Evolutionary conservation across 2,888 invertebrate genomes (phyloP), one percentile per base, ranked within the genome.

Genomic region (Autographa gamma): DNA sequence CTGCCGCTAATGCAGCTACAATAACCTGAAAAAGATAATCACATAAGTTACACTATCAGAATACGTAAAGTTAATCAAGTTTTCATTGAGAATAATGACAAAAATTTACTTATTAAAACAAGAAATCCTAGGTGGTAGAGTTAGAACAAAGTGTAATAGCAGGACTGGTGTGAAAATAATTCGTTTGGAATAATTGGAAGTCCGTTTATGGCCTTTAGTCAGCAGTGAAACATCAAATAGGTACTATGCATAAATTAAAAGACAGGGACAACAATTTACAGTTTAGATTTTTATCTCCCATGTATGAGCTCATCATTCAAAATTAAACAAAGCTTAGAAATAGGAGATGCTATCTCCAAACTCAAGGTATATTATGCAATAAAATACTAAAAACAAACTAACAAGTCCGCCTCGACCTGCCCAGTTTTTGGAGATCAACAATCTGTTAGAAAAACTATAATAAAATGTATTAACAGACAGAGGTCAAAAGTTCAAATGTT

Each of bases 1-100:
- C 92, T 90, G 92, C 94, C 82, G 91, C 76, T 0, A 94, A 73
- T 79, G 93, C 93, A 91, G 94, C 86, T 83, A 94, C 73, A 65
- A 90, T 77, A 70, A 95, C 83, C 95, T 95, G 91, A 13, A 78
- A 80, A 74, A 66, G 64, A 61, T 56, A 64, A 16, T 38, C 7
- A 48, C 6, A n/a, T 48, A 48, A 4, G 5, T 48, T n/a, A 4
- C 0, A 4, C 1, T n/a, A 7, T 16, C 43, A 4, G 16, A 2
- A 14, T 16, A 6, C 14, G 16, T 43, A 6, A 5, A 41, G 14
- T 41, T 0, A 13, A 1, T 14, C 41, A 34, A 34, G 9, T 4
- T 34, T 0, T 0, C 6, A 4, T 34, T 34, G 2, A 5, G 6
- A 34, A 34, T 34, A 34, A 34, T 0, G 11, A 38, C 11, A 38